Evolutionary conservation across 2,113 vertebrate species (phyloP).

Genomic region (Rhinoderma darwinii): DNA sequence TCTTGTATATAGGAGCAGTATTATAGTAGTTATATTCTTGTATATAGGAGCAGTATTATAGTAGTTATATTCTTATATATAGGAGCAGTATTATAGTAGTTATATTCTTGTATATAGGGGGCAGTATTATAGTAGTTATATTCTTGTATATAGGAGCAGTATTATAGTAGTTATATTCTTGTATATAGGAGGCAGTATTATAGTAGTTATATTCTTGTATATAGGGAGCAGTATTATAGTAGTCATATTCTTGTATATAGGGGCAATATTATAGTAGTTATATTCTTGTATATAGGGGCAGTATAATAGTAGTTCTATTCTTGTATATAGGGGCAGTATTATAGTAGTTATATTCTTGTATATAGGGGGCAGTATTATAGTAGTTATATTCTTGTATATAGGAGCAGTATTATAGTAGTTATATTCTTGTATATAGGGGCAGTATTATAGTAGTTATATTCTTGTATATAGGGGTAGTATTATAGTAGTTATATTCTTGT

Average conservation of each 20-base stretch:
- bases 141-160: too few relatives aligned
- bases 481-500: constrained; percentile 18
- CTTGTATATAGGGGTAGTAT: not conserved
- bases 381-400: constrained; percentile 18
- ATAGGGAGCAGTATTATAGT: constrained; percentile 7
- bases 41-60: too few relatives aligned
- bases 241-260: constrained; percentile 3
- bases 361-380: constrained; percentile 4
- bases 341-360: constrained; percentile 13
- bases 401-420: constrained; percentile 18
- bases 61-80: too few relatives aligned
- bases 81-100: too few relatives aligned
- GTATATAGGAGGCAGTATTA: too few relatives aligned
- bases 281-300: not conserved
- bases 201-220: not conserved
- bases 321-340: constrained; percentile 4
- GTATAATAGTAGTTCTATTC: constrained; percentile 8
- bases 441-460: constrained; percentile 2
- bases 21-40: too few relatives aligned
- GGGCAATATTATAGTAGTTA: constrained; percentile 3
- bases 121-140: too few relatives aligned
- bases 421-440: constrained; percentile 8
- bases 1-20: too few relatives aligned
- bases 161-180: too few relatives aligned
- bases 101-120: too few relatives aligned